Conservation (phyloP, 1,140 invertebrate species). For the Galleria mellonella region DNA sequence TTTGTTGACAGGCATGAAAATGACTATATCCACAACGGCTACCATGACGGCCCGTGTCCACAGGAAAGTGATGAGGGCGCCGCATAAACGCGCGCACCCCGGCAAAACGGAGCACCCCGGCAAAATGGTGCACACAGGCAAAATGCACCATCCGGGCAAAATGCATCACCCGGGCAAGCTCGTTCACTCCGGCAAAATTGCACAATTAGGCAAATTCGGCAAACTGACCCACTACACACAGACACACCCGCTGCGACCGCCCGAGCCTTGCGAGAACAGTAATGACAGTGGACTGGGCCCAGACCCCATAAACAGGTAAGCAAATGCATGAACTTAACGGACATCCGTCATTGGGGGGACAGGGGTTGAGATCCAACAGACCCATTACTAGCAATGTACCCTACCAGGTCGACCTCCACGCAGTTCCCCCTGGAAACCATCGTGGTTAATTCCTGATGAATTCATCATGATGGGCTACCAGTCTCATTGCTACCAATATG, state of each 20-base stretch:
- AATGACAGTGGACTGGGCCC: slow-evolving; percentile 89
- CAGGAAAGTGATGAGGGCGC: slow-evolving; percentile 76
- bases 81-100: slow-evolving; percentile 71
- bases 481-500: no score
- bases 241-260: slow-evolving; percentile 51
- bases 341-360: no score
- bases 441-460: no score
- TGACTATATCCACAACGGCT: slow-evolving; percentile 80
- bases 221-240: slow-evolving; percentile 58
- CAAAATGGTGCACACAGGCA: slow-evolving; percentile 57
- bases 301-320: slow-evolving; percentile 75
- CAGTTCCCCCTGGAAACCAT: no score
- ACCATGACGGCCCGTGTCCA: slow-evolving; percentile 77
- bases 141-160: slow-evolving; percentile 58
- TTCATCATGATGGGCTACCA: no score
- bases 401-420: no score
- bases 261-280: slow-evolving; percentile 83
- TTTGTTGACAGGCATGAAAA: slow-evolving; percentile 77
- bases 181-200: slow-evolving; percentile 60
- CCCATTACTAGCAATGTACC: no score
- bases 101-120: slow-evolving; percentile 59
- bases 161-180: slow-evolving; percentile 60
- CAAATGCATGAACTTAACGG: no score
- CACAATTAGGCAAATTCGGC: slow-evolving; percentile 59
- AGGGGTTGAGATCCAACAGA: no score